Conservation (phyloP, 64 coral and sea anemone species). For the Anthopleura sola region DNA sequence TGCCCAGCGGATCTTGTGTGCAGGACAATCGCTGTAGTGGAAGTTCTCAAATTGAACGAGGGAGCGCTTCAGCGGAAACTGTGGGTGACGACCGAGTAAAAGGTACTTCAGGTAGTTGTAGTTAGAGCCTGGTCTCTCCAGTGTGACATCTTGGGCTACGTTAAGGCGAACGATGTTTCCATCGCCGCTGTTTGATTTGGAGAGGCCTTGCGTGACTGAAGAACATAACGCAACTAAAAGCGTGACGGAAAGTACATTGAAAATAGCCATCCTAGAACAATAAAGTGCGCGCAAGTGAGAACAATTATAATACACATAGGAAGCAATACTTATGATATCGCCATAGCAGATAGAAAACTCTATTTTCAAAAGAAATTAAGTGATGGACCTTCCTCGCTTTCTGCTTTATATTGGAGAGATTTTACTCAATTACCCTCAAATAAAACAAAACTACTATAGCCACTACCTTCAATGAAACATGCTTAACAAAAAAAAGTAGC, state of each 20-base stretch:
- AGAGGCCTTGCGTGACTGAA: not conserved
- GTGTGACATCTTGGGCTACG: conserved; percentile 47
- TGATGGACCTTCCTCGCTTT: no score
- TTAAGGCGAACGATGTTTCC: conserved; percentile 29
- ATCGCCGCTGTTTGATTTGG: conserved; percentile 12
- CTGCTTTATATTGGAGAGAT: no score
- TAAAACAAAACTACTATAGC: no score
- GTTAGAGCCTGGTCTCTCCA: conserved; percentile 13
- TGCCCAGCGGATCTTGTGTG: conserved; percentile 12
- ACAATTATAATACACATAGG: no score
- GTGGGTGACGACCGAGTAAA: conserved; percentile 20
- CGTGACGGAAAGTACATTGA: not conserved
- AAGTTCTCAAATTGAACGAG: conserved; percentile 65
- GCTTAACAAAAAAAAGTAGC: no score
- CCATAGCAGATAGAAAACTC: no score
- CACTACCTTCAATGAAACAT: no score
- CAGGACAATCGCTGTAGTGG: not conserved
- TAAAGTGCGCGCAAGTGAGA: no score
- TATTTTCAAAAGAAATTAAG: no score
- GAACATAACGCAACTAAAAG: not conserved
- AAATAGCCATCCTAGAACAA: not conserved
- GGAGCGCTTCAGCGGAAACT: conserved; percentile 58
- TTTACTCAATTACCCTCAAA: no score
- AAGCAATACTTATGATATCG: no score
- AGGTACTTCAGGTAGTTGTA: conserved; percentile 25